Evolutionary conservation across 2,797 vertebrate genomes (phyloP).

Genomic region (Choloepus didactylus): DNA sequence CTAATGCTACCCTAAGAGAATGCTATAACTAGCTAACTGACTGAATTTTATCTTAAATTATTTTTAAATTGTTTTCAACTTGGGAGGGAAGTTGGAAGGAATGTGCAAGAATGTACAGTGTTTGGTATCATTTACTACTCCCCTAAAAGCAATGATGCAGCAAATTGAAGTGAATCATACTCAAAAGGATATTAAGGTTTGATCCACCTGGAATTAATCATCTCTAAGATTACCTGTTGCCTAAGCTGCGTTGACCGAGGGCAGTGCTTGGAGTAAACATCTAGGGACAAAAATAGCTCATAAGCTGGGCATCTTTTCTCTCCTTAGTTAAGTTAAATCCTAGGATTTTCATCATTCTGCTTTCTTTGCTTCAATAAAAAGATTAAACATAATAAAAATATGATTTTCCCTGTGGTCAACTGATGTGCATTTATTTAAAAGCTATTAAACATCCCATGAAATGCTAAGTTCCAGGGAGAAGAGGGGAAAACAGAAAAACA

Average conservation of each 20-base stretch:
- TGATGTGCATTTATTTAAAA: conserved; percentile 28
- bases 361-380: conserved; percentile 22
- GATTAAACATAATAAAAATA: conserved; percentile 30
- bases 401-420: neutral
- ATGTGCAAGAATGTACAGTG: conserved; percentile 27
- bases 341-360: neutral
- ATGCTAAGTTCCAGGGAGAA: neutral
- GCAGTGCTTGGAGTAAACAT: conserved; percentile 39
- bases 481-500: neutral
- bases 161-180: conserved; percentile 77
- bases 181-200: conserved; percentile 73
- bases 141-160: conserved; percentile 70
- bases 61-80: conserved; percentile 79
- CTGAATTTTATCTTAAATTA: conserved; percentile 78
- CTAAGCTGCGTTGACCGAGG: conserved; percentile 64
- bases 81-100: conserved; percentile 71
- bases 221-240: conserved; percentile 83
- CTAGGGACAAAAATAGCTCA: conserved; percentile 58
- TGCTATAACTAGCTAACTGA: conserved; percentile 75
- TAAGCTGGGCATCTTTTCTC: neutral
- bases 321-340: neutral
- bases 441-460: neutral
- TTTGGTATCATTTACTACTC: conserved; percentile 49
- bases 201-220: conserved; percentile 77
- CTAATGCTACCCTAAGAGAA: conserved; percentile 77